Evolutionary conservation across 2,888 invertebrate species (phyloP).

Genomic region (Dicroscelio sp.): DNA sequence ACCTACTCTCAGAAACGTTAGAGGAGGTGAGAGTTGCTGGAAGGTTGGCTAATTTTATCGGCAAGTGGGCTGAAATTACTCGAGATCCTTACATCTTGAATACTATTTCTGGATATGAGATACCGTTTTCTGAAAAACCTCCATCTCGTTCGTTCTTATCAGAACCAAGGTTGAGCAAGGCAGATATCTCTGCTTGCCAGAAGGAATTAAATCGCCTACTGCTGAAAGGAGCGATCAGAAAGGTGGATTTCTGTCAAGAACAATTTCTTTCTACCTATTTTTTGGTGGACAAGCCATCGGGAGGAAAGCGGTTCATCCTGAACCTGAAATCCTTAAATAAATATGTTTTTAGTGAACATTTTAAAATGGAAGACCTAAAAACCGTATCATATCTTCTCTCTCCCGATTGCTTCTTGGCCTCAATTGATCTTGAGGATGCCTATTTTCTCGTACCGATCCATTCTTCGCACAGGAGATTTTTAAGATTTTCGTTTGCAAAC

Average conservation of each 20-base stretch:
- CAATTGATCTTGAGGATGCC: too few species aligned
- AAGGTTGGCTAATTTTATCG: neutral
- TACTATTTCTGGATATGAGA: constrained; percentile 8
- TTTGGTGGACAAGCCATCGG: neutral
- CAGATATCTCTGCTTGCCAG: neutral
- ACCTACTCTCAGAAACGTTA: neutral
- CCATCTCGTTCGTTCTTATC: neutral
- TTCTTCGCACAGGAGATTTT: neutral
- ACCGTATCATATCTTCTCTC: too few species aligned
- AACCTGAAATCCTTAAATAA: constrained; percentile 67
- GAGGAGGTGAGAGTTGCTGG: constrained; percentile 29
- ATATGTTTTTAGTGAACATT: neutral
- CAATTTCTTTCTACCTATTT: constrained; percentile 24
- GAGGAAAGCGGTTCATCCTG: neutral
- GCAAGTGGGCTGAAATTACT: neutral
- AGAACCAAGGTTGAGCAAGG: constrained; percentile 12
- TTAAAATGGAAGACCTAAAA: too few species aligned
- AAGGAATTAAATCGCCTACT: neutral
- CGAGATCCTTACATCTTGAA: neutral
- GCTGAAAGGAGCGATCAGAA: neutral
- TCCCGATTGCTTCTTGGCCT: too few species aligned
- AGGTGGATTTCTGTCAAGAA: neutral
- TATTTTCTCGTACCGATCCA: neutral
- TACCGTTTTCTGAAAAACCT: constrained; percentile 2
- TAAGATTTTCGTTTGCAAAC: neutral